Evolutionary conservation across 2,113 vertebrate genomes (phyloP).

Genomic region (Athene noctua): DNA sequence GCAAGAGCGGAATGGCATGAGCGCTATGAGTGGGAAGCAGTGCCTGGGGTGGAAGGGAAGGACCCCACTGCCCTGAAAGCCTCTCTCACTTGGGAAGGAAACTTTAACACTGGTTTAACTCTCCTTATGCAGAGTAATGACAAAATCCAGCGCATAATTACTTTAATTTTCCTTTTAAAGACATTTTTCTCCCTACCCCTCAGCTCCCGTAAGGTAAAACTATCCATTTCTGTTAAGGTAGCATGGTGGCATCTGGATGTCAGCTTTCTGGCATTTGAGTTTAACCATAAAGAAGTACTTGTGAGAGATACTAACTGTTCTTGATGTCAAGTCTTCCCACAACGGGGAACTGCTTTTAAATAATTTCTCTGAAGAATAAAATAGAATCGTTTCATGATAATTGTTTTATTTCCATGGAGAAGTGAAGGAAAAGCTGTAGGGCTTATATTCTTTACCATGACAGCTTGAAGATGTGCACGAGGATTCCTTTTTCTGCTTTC

Average conservation of each 20-base stretch:
- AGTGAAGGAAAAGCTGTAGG: neutral
- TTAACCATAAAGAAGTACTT: neutral
- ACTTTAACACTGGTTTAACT: neutral
- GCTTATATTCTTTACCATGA: neutral
- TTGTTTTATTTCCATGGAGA: conserved; percentile 53
- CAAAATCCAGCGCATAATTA: neutral
- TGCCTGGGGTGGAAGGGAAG: neutral
- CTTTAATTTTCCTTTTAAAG: neutral
- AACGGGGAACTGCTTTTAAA: conserved; percentile 11
- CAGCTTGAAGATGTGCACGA: neutral
- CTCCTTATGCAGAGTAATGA: neutral
- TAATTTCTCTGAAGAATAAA: conserved; percentile 32
- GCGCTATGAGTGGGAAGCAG: neutral
- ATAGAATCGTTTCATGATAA: conserved; percentile 25
- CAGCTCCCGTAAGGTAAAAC: neutral
- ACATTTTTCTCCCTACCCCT: neutral
- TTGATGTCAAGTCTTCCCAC: conserved; percentile 1
- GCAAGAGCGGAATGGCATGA: neutral
- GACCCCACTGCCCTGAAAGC: neutral
- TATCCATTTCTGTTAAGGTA: neutral
- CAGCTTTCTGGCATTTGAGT: neutral
- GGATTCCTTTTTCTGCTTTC: neutral
- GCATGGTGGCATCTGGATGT: neutral
- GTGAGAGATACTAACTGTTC: neutral
- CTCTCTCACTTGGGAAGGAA: neutral